phyloP scores from a whole-genome alignment of 2,113 vertebrate genomes.

The Chamaetylas fuelleborni region DNA sequence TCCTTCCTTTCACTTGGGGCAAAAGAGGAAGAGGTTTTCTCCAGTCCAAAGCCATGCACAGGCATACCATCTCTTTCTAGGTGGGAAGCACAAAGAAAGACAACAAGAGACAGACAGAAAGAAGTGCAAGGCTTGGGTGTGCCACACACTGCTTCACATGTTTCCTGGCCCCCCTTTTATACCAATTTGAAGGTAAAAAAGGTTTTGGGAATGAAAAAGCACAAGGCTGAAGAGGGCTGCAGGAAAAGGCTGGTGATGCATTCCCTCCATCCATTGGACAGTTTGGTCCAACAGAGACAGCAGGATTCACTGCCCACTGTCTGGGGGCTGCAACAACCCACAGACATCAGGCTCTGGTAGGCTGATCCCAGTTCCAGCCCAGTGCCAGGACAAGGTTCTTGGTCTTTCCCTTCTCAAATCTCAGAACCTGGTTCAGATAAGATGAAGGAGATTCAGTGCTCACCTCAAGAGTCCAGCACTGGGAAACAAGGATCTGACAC shows the following conservation, averaged over 20 bases:
- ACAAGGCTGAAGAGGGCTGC: neutral
- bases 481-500: neutral
- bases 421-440: neutral
- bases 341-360: neutral
- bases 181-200: neutral
- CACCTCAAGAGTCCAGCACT: neutral
- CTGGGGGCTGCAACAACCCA: neutral
- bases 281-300: neutral
- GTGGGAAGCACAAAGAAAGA: neutral
- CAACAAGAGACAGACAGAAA: neutral
- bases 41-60: neutral
- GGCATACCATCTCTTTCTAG: neutral
- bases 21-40: neutral
- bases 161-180: neutral
- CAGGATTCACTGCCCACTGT: neutral
- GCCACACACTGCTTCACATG: neutral
- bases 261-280: neutral
- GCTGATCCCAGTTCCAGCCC: neutral
- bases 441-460: neutral
- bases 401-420: neutral
- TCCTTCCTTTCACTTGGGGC: neutral
- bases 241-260: neutral
- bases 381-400: neutral
- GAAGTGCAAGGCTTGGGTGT: neutral
- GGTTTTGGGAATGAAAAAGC: neutral